phyloP scores from a whole-genome alignment of 2,113 vertebrate species.

The Phaetusa simplex region DNA sequence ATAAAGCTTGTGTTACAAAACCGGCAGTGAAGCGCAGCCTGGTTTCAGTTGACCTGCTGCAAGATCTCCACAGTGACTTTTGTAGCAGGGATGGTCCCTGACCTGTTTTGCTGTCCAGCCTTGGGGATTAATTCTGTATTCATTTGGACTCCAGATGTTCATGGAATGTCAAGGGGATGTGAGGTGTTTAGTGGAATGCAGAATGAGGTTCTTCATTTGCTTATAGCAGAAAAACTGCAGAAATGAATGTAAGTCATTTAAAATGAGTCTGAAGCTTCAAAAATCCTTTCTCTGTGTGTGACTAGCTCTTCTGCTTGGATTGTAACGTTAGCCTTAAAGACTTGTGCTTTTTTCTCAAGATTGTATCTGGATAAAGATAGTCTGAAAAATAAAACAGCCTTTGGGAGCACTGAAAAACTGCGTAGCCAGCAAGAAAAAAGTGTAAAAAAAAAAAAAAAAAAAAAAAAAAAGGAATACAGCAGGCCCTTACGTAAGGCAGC shows the following conservation, averaged over 20 bases:
- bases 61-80: background rate
- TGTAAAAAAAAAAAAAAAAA: background rate
- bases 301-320: constrained; percentile 24
- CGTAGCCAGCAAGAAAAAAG: background rate
- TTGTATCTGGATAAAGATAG: constrained; percentile 4
- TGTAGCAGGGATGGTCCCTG: background rate
- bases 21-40: background rate
- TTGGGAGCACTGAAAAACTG: constrained; percentile 15
- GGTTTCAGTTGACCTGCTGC: background rate
- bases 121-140: constrained; percentile 23
- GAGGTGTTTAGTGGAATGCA: constrained; percentile 6
- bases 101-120: background rate
- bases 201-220: constrained; percentile 4
- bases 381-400: constrained; percentile 41
- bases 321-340: constrained; percentile 50
- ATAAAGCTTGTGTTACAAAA: background rate
- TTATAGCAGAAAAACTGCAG: constrained; percentile 14
- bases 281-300: background rate
- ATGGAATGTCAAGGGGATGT: background rate
- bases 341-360: background rate
- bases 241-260: constrained; percentile 42
- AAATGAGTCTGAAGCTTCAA: background rate
- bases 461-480: background rate
- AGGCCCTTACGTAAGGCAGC: background rate
- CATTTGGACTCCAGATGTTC: background rate